Base-by-base conservation (phyloP, 2,113 vertebrate genomes). In the Clupea harengus region DNA sequence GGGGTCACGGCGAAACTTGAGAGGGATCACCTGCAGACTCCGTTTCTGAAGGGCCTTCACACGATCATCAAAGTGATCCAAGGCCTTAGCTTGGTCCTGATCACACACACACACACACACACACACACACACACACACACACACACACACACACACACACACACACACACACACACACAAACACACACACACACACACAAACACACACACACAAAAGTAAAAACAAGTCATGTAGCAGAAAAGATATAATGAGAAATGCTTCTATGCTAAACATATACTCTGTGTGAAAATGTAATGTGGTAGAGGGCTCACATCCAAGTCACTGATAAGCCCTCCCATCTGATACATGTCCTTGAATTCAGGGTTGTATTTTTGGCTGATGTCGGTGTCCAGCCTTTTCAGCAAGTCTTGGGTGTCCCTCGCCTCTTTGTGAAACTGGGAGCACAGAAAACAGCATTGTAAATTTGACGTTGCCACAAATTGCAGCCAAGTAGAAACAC, bases 341-440 rank as follows among this genome's bases (percentile, higher is more conserved):
- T 99, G 98, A 88, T 97, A 98, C 85, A 95, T 94, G 85, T 99
- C 98, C 91, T 99, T 99, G 92, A 97, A 99, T 86, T 99, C 97
- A 0, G 98, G 97, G 91, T 93, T 97, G 91, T 97, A 99, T 84
- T 99, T 99, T 89, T 97, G 97, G 90, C 93, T 96, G 91, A 98
- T 90, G 49, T 99, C 98, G 0, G 92, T 96, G 4, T 98, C 96
- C 91, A 99, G 94, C 15, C 97, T 96, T 91, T 93, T 95, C 90
- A 99, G 91, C 89, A 99, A 93, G 60, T 99, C 97, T 92, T 97
- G 96, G 6, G 97, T 97, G 75, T 98, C 98, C 64, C 97, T 96
- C 0, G 95, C 11, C 0, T 99, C 98, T 88, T 95, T 98, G 81
- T 97, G 95, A 90, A 95, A 99, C 98, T 99, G 87, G 20, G 90